These are phyloP conservation scores for Pao palembangensis DNA, from an alignment of 2,113 vertebrate genomes.

Conservation along the genomic window DNA sequence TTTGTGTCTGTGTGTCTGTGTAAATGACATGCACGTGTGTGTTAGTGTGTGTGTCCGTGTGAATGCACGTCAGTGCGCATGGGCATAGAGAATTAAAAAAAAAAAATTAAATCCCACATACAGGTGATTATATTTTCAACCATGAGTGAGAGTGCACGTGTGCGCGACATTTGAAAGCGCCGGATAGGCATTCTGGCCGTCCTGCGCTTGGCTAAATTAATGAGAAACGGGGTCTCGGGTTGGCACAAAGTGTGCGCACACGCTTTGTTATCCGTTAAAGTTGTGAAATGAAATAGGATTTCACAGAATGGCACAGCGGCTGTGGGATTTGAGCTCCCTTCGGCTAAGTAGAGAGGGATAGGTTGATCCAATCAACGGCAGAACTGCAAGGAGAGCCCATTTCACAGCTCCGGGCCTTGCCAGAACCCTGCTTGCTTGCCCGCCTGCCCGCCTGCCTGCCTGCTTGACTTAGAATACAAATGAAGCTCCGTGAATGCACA, in stretches of 20 bases:
- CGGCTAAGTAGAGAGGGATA: conserved; percentile 70
- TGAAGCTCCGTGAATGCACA: conserved; percentile 68
- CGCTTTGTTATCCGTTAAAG: conserved; percentile 70
- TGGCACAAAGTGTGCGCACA: conserved; percentile 51
- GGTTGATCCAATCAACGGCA: conserved; percentile 72
- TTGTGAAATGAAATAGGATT: conserved; percentile 77
- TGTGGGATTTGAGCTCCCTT: conserved; percentile 72
- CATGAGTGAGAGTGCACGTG: conserved; percentile 24
- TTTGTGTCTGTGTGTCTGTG: conserved; percentile 73
- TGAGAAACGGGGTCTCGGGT: conserved; percentile 54
- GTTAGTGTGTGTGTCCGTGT: conserved; percentile 30
- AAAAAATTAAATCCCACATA: conserved; percentile 24
- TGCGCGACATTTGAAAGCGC: background rate
- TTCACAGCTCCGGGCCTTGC: conserved; percentile 66
- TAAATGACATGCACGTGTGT: conserved; percentile 70
- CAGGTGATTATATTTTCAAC: conserved; percentile 55
- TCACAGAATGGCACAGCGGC: conserved; percentile 66
- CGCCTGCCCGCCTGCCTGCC: conserved; percentile 55
- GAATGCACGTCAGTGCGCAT: conserved; percentile 7
- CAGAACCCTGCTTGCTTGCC: conserved; percentile 67
- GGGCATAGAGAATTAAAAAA: conserved; percentile 17
- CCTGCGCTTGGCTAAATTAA: conserved; percentile 47
- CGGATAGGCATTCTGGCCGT: background rate
- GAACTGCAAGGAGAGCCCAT: conserved; percentile 70
- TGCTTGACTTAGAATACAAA: conserved; percentile 74